Evolutionary conservation across 92 coral and sea anemone species (phyloP).

Genomic region (Meandrina meandrites): DNA sequence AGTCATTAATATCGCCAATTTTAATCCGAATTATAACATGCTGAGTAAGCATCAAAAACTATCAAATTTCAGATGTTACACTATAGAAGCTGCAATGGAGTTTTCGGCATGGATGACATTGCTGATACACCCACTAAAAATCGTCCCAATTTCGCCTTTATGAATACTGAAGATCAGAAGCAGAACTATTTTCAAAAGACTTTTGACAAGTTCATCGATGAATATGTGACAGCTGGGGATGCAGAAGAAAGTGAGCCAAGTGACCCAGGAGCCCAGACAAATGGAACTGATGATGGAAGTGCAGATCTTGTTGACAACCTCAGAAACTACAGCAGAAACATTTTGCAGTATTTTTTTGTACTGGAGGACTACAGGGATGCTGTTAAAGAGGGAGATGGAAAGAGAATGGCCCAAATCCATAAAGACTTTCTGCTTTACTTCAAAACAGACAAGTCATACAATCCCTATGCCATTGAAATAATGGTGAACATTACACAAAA

Average conservation of each 20-base stretch:
- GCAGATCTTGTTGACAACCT: slow-evolving; percentile 17
- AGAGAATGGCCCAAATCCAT: slow-evolving; percentile 47
- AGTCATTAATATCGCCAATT: too few relatives aligned
- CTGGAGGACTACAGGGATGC: slow-evolving; percentile 30
- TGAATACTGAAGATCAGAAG: slow-evolving; percentile 21
- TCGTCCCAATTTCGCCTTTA: slow-evolving; percentile 29
- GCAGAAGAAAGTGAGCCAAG: slow-evolving; percentile 9
- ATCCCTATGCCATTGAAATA: slow-evolving; percentile 67
- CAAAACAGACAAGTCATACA: slow-evolving; percentile 12
- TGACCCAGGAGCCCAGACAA: slow-evolving; percentile 18
- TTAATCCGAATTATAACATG: too few relatives aligned
- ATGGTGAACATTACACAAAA: slow-evolving; percentile 66
- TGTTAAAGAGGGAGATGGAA: slow-evolving; percentile 45
- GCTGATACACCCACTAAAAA: slow-evolving; percentile 36
- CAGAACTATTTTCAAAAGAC: slow-evolving; percentile 48
- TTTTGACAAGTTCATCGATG: slow-evolving; percentile 18
- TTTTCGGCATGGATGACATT: slow-evolving; percentile 34
- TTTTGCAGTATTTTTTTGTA: slow-evolving; percentile 18
- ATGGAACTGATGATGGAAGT: slow-evolving; percentile 33
- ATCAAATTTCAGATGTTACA: slow-evolving; percentile 27
- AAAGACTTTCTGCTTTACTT: slow-evolving; percentile 35
- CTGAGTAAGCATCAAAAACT: too few relatives aligned
- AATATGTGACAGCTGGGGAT: slow-evolving; percentile 43
- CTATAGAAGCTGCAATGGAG: slow-evolving; percentile 50
- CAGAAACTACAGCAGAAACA: slow-evolving; percentile 12